These are phyloP conservation scores for Etheostoma cragini DNA, from an alignment of 2,113 vertebrate species.

Conservation along the genomic window DNA sequence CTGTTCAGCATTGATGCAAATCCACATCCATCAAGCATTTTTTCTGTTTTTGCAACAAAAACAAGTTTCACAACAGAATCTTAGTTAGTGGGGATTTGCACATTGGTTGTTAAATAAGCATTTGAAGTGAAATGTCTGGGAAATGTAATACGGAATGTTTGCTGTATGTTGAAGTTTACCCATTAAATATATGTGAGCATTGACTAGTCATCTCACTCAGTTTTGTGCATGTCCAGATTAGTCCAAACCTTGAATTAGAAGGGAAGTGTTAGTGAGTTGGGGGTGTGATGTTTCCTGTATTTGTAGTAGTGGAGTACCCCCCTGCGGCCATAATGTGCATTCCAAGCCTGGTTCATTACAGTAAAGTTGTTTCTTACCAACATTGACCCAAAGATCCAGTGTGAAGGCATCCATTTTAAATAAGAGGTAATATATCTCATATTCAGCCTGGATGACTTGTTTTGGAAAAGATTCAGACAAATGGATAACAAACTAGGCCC, in stretches of 20 bases:
- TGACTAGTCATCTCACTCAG: background rate
- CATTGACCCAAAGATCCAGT: background rate
- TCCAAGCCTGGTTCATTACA: background rate
- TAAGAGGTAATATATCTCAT: background rate
- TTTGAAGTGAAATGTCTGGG: slow-evolving; percentile 1
- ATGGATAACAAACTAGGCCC: background rate
- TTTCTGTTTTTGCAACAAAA: slow-evolving; percentile 1
- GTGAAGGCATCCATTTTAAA: background rate
- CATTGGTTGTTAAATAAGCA: slow-evolving; percentile 10
- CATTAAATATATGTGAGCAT: background rate
- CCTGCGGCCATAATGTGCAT: slow-evolving; percentile 18
- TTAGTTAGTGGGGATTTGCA: background rate
- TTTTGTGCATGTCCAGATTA: background rate
- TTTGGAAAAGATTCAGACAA: background rate
- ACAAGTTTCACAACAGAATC: background rate
- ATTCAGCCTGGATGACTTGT: background rate
- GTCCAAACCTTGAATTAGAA: background rate
- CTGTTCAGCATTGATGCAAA: background rate
- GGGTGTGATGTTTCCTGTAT: background rate
- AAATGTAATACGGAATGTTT: background rate
- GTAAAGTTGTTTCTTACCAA: background rate
- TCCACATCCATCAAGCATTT: background rate
- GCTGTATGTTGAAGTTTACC: background rate
- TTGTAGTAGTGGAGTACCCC: background rate
- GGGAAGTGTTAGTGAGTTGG: background rate